phyloP scores from a whole-genome alignment of 35 echinoderm and acorn worm species.

The Heliocidaris erythrogramma region DNA sequence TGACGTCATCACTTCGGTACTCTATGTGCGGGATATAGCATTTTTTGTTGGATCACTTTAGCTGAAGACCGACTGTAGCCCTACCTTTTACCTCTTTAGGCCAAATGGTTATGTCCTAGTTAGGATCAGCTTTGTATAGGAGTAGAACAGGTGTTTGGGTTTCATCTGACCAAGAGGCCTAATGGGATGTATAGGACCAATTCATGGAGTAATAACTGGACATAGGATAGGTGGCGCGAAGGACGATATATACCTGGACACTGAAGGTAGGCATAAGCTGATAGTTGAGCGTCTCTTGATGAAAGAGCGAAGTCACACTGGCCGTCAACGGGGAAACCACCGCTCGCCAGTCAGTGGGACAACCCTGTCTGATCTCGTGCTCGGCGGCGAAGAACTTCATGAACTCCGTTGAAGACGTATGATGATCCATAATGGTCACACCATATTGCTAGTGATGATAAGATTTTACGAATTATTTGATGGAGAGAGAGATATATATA shows the following conservation, averaged over 20 bases:
- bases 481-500: neutral
- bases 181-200: too few species aligned
- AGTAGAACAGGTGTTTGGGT: too few species aligned
- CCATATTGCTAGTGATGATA: slow-evolving; percentile 39
- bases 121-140: too few species aligned
- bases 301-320: slow-evolving; percentile 58
- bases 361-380: slow-evolving; percentile 57
- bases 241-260: slow-evolving; percentile 64
- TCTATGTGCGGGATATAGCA: too few species aligned
- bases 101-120: too few species aligned
- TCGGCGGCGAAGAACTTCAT: slow-evolving; percentile 68
- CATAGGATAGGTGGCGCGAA: too few species aligned
- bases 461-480: neutral
- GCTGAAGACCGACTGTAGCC: too few species aligned
- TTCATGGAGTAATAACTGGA: too few species aligned
- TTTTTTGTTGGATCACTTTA: too few species aligned
- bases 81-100: too few species aligned
- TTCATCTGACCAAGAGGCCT: too few species aligned
- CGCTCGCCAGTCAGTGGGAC: slow-evolving; percentile 78
- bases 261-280: slow-evolving; percentile 63
- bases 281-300: slow-evolving; percentile 76
- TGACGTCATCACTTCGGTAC: too few species aligned
- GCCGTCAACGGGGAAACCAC: slow-evolving; percentile 67
- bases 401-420: slow-evolving; percentile 62
- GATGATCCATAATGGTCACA: slow-evolving; percentile 80